Conservation (phyloP, 1,140 invertebrate genomes). For the Lasaia peninsularis region DNA sequence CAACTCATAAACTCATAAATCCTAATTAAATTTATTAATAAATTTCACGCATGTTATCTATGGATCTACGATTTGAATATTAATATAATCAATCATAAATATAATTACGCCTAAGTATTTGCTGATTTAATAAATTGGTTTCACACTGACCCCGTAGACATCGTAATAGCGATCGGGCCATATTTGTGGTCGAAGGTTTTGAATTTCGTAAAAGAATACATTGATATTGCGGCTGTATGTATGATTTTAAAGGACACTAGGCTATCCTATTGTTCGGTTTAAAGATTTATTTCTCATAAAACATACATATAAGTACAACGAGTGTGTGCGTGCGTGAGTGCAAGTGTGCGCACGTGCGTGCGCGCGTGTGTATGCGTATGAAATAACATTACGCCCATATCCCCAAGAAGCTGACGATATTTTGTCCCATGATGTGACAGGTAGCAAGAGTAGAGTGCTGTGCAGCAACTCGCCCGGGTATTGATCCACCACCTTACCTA, state of each 20-base stretch:
- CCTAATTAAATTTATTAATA: neutral
- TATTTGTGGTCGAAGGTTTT: conserved; percentile 6
- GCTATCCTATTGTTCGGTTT: neutral
- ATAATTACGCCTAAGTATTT: conserved; percentile 4
- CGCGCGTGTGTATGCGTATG: no score
- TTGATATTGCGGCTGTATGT: conserved; percentile 1
- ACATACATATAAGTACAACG: no score
- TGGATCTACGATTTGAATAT: neutral
- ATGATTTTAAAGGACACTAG: conserved; percentile 6
- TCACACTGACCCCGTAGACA: conserved; percentile 5
- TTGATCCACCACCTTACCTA: no score
- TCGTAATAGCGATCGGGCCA: neutral
- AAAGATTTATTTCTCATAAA: no score
- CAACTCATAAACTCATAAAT: no score
- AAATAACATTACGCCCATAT: no score
- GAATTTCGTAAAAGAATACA: conserved; percentile 11
- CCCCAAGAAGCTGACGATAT: no score
- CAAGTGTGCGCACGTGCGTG: no score
- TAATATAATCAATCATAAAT: neutral
- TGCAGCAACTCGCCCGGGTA: no score
- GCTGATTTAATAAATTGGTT: conserved; percentile 8
- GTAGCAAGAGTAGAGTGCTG: no score
- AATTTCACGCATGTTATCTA: neutral
- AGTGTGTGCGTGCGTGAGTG: no score
- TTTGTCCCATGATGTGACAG: no score